Evolutionary conservation across 2,888 invertebrate genomes (phyloP), one percentile per base, ranked within the genome.

Genomic region (Aleiodes testaceus): DNA sequence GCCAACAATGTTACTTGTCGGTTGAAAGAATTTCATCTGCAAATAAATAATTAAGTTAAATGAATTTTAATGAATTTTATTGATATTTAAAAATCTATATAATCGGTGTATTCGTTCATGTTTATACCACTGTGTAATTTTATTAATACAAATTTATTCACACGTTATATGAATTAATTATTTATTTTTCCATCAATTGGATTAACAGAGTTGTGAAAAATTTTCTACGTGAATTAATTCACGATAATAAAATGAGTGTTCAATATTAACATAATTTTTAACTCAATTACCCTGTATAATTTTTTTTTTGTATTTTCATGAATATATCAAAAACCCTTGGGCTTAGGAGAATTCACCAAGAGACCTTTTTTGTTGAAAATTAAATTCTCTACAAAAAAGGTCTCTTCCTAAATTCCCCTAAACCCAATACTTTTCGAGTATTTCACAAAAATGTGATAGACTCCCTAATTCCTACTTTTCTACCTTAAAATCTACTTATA

Each of bases 241-340:
- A 68, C 30, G 45, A 55, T 55, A 68, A 59, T 59, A 59, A 52
- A 68, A 47, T 59, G 26, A 18, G 14, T 44, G 45, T 47, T 68
- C 47, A 18, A 66, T 52, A 66, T 66, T 44, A 53, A 44, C 49
- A 20, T 20, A 52, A 66, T 36, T 50, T 59, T 26, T 47, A 65
- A 55, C 49, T n/a, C 65, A 30, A 61, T 70, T 73, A 75, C 75
- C 75, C 73, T 75, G 72, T 72, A 42, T 63, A 42, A 14, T 65
- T 65, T 67, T 26, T 26, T 36, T 9, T 36, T 36, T 9, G 7
- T 7, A 2, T 6, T 6, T 6, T 36, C 36, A 11, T 9, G 1
- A 11, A 11, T 52, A 52, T 53, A n/a, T 26, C 53, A 26, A 7
- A 12, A 53, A n/a, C 12, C 6, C 3, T 3, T 26, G 26, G 12